Evolutionary conservation across 2,797 vertebrate genomes (phyloP).

Genomic region (Xenentodon cancila): DNA sequence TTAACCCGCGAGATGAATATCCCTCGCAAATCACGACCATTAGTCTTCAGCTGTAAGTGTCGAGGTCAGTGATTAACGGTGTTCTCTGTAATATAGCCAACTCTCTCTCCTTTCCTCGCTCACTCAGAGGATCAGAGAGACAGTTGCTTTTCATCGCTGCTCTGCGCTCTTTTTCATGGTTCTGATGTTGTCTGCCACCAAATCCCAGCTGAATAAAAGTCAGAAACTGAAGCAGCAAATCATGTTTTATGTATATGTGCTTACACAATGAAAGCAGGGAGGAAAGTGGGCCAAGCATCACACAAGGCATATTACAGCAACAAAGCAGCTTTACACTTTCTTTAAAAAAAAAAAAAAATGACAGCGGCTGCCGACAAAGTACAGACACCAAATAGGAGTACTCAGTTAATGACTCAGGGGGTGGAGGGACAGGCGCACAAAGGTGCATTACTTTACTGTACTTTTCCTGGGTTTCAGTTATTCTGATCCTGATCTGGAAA

Average conservation of each 20-base stretch:
- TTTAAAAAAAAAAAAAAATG: conserved; percentile 56
- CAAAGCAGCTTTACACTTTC: conserved; percentile 74
- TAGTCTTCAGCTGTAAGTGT: conserved; percentile 69
- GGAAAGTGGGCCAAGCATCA: conserved; percentile 78
- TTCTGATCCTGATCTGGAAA: conserved; percentile 33
- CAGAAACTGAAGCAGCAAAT: conserved; percentile 77
- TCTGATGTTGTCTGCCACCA: conserved; percentile 68
- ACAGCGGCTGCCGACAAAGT: conserved; percentile 34
- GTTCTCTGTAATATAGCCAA: conserved; percentile 54
- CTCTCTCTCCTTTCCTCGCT: conserved; percentile 36
- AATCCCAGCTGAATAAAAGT: conserved; percentile 77
- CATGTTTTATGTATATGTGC: conserved; percentile 81
- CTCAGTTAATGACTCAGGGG: conserved; percentile 42
- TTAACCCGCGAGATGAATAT: conserved; percentile 62
- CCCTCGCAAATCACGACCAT: conserved; percentile 70
- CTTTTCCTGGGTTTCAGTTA: conserved; percentile 22
- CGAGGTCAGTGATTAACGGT: conserved; percentile 75
- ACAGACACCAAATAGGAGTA: conserved; percentile 18
- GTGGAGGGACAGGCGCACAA: conserved; percentile 29
- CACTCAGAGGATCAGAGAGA: conserved; percentile 50
- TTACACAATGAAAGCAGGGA: conserved; percentile 73
- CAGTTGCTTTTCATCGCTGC: conserved; percentile 46
- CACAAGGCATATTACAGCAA: conserved; percentile 71
- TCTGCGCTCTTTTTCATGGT: conserved; percentile 60
- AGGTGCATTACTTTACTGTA: conserved; percentile 34